Base-by-base conservation (phyloP, 1,140 invertebrate genomes). In the Caenorhabditis tropicalis region DNA sequence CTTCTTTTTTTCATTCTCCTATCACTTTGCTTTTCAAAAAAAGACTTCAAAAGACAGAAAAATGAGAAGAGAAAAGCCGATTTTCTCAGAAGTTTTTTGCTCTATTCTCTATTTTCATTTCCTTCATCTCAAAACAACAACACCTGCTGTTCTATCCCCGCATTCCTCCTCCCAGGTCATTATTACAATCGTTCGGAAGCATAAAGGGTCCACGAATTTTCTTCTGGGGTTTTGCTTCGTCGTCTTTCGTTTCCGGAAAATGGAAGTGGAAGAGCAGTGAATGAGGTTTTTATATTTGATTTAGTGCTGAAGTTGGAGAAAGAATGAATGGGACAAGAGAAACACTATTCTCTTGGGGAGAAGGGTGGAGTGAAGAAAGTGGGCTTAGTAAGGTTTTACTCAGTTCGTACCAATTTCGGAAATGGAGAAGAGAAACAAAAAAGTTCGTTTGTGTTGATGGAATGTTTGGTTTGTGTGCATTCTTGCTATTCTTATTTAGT, bases 201-300 rank as follows among this genome's bases (percentile, higher is more conserved):
- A 27, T 74, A 74, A 74, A 19, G n/a, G 31, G 29, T 15, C 65
- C 36, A 43, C 1, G 29, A 19, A 43, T 5, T 43, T 43, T 43
- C 39, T n/a, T 36, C 39, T 70, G 60, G 33, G 60, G 31, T 70
- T 70, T 70, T n/a, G n/a, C n/a, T n/a, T 19, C 29, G 36, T 43
- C 65, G 33, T 74, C 36, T 74, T 74, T 74, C 21, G 43, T 74
- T 74, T 74, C 65, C 65, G 65, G 36, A 74, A 74, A 43, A 46
- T 46, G n/a, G 16, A 5, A 1, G n/a, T 19, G 29, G 21, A 21
- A 43, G 21, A 46, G 65, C 33, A 33, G n/a, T 19, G 31, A 74
- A 74, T 74, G 65, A 74, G 33, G 21, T 74, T 74, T 74, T 74
- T 12, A 12, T 74, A 21, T 24, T 36, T 74, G 65, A 74, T 74